Conservation (phyloP, 2,797 vertebrate genomes). For the Petrocephalus sullivani region DNA sequence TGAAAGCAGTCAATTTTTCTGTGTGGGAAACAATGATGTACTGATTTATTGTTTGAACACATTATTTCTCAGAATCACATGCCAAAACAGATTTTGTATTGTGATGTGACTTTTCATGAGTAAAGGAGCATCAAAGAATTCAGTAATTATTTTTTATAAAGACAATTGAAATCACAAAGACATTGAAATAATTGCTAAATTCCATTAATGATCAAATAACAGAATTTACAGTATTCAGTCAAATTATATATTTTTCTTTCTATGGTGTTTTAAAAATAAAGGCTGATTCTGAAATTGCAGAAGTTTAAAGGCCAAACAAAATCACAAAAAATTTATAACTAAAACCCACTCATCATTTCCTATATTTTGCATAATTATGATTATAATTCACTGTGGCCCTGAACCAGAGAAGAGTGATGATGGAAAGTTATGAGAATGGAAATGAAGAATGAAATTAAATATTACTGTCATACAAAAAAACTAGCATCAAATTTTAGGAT, state of each 20-base stretch:
- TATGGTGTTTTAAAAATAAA: background rate
- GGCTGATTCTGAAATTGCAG: background rate
- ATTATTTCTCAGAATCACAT: background rate
- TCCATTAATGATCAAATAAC: background rate
- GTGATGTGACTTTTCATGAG: background rate
- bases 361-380: background rate
- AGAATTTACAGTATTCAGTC: background rate
- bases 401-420: background rate
- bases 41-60: background rate
- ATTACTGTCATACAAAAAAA: background rate
- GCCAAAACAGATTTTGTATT: background rate
- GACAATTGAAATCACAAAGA: background rate
- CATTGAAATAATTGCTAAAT: background rate
- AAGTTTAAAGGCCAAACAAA: background rate
- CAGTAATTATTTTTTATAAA: background rate
- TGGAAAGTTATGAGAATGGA: background rate
- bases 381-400: background rate
- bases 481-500: background rate
- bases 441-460: background rate
- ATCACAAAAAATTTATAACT: background rate
- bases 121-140: background rate
- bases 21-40: background rate
- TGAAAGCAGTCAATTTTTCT: background rate
- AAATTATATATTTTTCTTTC: background rate
- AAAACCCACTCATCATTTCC: background rate